Evolutionary conservation across 1,140 invertebrate species (phyloP), one percentile per base, ranked within the genome.

Genomic region (Dendroctonus ponderosae): DNA sequence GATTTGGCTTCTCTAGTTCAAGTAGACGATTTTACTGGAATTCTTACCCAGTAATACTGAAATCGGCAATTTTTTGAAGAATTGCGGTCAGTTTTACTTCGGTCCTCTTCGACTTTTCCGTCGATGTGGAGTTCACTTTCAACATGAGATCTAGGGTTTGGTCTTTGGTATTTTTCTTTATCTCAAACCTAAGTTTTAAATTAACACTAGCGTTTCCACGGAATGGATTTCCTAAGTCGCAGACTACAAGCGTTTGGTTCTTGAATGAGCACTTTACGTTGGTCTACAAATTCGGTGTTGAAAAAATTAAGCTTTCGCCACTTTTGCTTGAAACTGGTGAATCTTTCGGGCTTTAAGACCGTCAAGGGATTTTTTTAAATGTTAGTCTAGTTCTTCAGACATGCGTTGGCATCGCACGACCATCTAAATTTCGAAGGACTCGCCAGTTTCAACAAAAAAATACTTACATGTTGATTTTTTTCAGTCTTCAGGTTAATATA

Each of bases 171-270:
- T 84, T 84, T 70, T 87, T 87, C 68, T 86, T 86, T 0, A 91
- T 88, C 77, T 93, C 90, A 76, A 96, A 96, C 52, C 90, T 81
- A 12, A 96, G 82, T 69, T 85, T 84, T 52, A 94, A 82, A 46
- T 84, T 84, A 0, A 79, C 76, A 12, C 79, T 76, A 38, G 85
- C 79, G 52, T 86, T 82, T 71, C 82, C 85, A 72, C 89, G 88
- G 72, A 96, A 91, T 0, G 95, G 96, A 81, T 98, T 98, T 37
- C 94, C 94, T 40, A 97, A 81, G 11, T 87, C 84, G 79, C 94
- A 97, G 0, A 84, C 81, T 3, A 96, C 87, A 46, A 91, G 71
- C 0, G 89, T 92, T 40, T 84, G 84, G 71, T 93, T 93, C 62
- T 86, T 81, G 66, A 87, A 84, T 68, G 85, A 89, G 75, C 90